Conservation (phyloP, 2,113 vertebrate genomes). For the Phaethornis superciliosus region DNA sequence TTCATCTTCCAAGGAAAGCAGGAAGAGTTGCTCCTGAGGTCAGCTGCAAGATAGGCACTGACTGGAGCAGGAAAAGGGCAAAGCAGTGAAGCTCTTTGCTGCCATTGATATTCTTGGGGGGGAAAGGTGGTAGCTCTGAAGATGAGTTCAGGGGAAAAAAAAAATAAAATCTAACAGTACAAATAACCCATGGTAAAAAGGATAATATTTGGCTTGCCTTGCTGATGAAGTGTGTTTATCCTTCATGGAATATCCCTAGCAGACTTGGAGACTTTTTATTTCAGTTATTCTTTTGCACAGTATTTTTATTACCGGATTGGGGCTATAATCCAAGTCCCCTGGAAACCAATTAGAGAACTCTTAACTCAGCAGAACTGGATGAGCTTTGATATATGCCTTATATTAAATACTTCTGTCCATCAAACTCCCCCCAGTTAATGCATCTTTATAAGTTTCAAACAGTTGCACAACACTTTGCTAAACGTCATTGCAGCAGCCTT, state of each 20-base stretch:
- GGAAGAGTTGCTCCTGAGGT: neutral
- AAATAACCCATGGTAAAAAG: neutral
- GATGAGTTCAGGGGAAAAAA: neutral
- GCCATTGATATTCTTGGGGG: neutral
- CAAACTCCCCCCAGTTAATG: neutral
- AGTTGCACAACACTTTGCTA: neutral
- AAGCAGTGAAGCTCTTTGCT: neutral
- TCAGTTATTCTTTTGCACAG: neutral
- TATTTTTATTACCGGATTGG: slow-evolving; percentile 15
- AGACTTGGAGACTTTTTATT: neutral
- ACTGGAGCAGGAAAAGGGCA: neutral
- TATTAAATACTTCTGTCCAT: slow-evolving; percentile 10
- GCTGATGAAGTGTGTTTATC: neutral
- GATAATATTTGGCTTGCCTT: slow-evolving; percentile 34
- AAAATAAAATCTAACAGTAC: neutral
- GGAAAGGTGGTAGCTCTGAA: neutral
- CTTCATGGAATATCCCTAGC: neutral
- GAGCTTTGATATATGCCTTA: slow-evolving; percentile 29
- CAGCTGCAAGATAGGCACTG: neutral
- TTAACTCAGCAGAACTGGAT: neutral
- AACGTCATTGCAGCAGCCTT: neutral
- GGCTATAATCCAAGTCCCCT: slow-evolving; percentile 4
- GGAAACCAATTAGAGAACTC: slow-evolving; percentile 40
- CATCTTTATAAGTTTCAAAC: neutral
- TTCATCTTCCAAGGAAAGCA: neutral